A percentile compares a stretch with the other conserved stretches of the same genome.
Conservation (phyloP, 2,113 vertebrate genomes). For the Nothoprocta pentlandii region DNA sequence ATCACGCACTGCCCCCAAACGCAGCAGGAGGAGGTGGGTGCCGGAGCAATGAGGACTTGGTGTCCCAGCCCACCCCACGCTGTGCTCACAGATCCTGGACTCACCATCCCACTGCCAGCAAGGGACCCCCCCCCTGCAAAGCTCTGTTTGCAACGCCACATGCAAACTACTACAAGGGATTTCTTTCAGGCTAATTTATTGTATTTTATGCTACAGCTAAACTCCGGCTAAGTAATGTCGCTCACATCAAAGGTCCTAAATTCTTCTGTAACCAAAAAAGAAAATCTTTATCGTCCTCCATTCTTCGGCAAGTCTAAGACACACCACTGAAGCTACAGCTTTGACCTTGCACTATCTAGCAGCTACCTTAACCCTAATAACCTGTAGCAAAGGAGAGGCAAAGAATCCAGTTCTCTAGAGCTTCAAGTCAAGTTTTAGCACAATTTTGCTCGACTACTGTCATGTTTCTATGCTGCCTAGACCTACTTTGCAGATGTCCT, state of each 20-base stretch:
- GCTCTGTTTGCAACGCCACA: neutral
- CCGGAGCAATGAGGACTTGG: neutral
- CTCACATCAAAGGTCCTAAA: conserved; percentile 20
- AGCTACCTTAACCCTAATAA: neutral
- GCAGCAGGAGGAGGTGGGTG: neutral
- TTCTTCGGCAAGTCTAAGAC: neutral
- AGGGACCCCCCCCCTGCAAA: neutral
- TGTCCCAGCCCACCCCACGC: neutral
- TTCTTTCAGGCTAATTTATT: conserved; percentile 28
- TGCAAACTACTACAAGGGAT: neutral
- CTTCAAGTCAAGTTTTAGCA: conserved; percentile 32
- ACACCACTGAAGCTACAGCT: neutral
- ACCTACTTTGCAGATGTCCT: neutral
- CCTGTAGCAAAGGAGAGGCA: neutral
- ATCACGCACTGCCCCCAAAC: too few relatives aligned
- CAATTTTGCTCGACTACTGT: neutral
- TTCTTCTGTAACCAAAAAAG: conserved; percentile 27
- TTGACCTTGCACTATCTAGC: neutral
- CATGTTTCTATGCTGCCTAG: neutral
- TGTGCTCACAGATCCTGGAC: too few relatives aligned
- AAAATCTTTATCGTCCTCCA: neutral
- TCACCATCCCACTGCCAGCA: too few relatives aligned
- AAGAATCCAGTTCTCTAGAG: conserved; percentile 19
- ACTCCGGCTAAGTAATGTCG: neutral
- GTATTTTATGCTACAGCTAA: neutral